Evolutionary conservation across 2,797 vertebrate species (phyloP), one percentile per base, ranked within the genome.

Genomic region (Potorous gilbertii): DNA sequence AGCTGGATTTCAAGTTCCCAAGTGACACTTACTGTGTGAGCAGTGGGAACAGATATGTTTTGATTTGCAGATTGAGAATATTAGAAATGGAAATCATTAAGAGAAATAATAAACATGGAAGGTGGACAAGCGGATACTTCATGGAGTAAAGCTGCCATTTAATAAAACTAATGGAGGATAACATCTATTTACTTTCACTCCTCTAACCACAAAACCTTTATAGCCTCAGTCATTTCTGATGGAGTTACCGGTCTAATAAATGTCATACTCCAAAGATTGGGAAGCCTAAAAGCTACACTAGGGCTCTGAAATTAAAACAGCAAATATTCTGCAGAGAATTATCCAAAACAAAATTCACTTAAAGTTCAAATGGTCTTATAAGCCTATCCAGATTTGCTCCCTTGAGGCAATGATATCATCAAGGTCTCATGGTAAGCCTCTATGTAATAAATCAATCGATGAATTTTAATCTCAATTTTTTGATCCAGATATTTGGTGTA

Each of bases 381-480:
- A 96, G 96, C 89, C 95, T 95, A 91, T 24, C 90, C 95, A 92
- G 40, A 55, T 59, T 50, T 91, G 6, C 92, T 97, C 97, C 97
- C 96, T 56, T 14, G 95, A 96, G 97, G 56, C 96, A 74, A 90
- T 96, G 97, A 94, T 93, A 96, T 96, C 97, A 97, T 94, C 96
- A 90, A 29, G 29, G 28, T 9, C 50, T 54, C 52, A 14, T 54
- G 89, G 91, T 74, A 91, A 96, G 94, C 55, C 94, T 95, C 40
- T 12, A 50, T 91, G 94, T 96, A 92, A 97, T 96, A 97, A 97
- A 97, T 97, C 97, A 97, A 54, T 91, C 18, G 40, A 62, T 92
- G 96, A 81, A 92, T 93, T 91, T 94, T 95, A 97, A 97, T 94
- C 95, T 96, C 96, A 40, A 34, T 62, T 74, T 74, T 74, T 74